A percentile compares a stretch with the other conserved stretches of the same genome.
Evolutionary conservation across 2,888 invertebrate species (phyloP).

Genomic region (Catotricha subobsoleta): DNA sequence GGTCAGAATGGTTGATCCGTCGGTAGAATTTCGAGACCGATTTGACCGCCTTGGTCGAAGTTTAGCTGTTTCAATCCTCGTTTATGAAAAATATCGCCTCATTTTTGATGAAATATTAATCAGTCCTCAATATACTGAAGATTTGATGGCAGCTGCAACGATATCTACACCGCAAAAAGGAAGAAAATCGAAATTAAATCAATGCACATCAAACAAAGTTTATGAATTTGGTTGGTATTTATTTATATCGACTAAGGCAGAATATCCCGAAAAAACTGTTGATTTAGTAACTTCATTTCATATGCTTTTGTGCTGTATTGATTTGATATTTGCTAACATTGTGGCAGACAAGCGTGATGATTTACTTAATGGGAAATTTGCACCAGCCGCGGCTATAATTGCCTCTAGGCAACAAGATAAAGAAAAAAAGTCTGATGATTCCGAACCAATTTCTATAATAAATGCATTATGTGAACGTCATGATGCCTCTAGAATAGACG

Average conservation of each 20-base stretch:
- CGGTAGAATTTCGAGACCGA: slow-evolving; percentile 63
- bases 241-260: slow-evolving; percentile 75
- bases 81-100: slow-evolving; percentile 79
- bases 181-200: slow-evolving; percentile 2
- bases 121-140: slow-evolving; percentile 21
- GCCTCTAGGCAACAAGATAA: slow-evolving; percentile 7
- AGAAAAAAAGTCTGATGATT: not conserved
- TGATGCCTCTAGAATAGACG: slow-evolving; percentile 70
- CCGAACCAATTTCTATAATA: slow-evolving; percentile 57
- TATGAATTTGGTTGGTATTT: slow-evolving; percentile 91
- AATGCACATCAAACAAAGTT: slow-evolving; percentile 60
- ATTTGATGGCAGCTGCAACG: not conserved
- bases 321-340: slow-evolving; percentile 78
- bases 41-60: slow-evolving; percentile 73
- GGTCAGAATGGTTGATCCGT: slow-evolving; percentile 84
- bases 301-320: slow-evolving; percentile 74
- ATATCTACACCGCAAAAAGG: slow-evolving; percentile 20
- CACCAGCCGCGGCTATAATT: slow-evolving; percentile 43
- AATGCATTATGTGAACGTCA: slow-evolving; percentile 62
- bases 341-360: slow-evolving; percentile 61
- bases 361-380: slow-evolving; percentile 67
- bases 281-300: slow-evolving; percentile 92
- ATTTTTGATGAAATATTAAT: slow-evolving; percentile 77
- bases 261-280: slow-evolving; percentile 63
- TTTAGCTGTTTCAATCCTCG: slow-evolving; percentile 84